A percentile compares a stretch with the other conserved stretches of the same genome.
Conservation (phyloP, 2,797 vertebrate genomes). For the Thamnophis elegans region DNA sequence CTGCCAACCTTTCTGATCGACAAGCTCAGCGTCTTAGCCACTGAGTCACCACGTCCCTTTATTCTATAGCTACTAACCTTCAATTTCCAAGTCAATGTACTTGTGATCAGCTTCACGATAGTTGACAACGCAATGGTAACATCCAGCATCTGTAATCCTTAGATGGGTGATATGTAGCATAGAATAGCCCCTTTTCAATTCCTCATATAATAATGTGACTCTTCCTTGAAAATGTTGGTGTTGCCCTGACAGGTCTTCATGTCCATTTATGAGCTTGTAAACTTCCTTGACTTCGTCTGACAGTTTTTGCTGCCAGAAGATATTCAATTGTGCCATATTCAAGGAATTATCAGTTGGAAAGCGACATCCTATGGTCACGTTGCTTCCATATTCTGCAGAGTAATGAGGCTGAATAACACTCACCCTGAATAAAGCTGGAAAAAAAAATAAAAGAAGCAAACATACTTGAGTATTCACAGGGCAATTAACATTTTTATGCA, state of each 20-base stretch:
- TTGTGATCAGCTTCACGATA: slow-evolving; percentile 79
- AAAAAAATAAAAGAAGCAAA: slow-evolving; percentile 18
- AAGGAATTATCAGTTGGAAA: slow-evolving; percentile 69
- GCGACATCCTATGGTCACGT: slow-evolving; percentile 79
- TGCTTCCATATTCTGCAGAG: slow-evolving; percentile 65
- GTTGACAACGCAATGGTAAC: slow-evolving; percentile 79
- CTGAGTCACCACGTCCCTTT: too few species aligned
- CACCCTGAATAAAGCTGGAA: slow-evolving; percentile 81
- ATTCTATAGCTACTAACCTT: slow-evolving; percentile 70
- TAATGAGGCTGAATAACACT: slow-evolving; percentile 71
- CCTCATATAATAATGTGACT: slow-evolving; percentile 66
- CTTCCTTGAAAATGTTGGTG: slow-evolving; percentile 63
- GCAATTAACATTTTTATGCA: not conserved
- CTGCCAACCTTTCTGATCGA: too few species aligned
- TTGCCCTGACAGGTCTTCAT: slow-evolving; percentile 41
- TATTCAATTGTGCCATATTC: slow-evolving; percentile 56
- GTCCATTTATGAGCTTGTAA: slow-evolving; percentile 60
- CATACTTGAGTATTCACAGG: not conserved
- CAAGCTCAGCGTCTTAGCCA: too few species aligned
- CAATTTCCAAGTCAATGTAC: slow-evolving; percentile 75
- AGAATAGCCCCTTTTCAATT: slow-evolving; percentile 72
- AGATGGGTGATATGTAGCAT: slow-evolving; percentile 75
- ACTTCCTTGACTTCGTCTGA: slow-evolving; percentile 57
- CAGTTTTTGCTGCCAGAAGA: slow-evolving; percentile 73
- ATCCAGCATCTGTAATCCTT: slow-evolving; percentile 77